Conservation (phyloP, 1,140 invertebrate species). For the Pectinophora gossypiella region DNA sequence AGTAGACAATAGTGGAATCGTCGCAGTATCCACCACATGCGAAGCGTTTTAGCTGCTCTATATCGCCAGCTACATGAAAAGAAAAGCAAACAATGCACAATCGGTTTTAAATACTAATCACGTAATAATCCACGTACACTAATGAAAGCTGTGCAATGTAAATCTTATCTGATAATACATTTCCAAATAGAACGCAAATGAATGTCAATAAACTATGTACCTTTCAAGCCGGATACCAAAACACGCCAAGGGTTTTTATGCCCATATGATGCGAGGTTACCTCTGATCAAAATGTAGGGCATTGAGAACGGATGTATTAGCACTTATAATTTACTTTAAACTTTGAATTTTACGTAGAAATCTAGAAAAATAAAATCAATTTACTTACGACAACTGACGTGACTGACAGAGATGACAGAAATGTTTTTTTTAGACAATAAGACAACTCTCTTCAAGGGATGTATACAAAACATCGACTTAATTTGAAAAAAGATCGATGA, state of each 20-base stretch:
- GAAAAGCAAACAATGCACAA: not conserved
- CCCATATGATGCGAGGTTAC: constrained; percentile 89
- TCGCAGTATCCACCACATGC: constrained; percentile 88
- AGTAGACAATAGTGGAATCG: constrained; percentile 87
- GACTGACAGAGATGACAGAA: not conserved
- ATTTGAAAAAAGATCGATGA: too few species aligned
- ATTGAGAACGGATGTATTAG: constrained; percentile 75
- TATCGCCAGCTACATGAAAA: constrained; percentile 80
- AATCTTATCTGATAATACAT: constrained; percentile 19
- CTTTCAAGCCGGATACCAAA: constrained; percentile 88
- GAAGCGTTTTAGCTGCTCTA: constrained; percentile 86
- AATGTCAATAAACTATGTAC: constrained; percentile 51
- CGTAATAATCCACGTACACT: not conserved
- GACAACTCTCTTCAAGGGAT: too few species aligned
- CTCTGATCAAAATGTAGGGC: constrained; percentile 91
- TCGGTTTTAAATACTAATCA: not conserved
- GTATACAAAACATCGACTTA: too few species aligned
- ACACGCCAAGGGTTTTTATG: constrained; percentile 90
- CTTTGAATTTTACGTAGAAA: not conserved
- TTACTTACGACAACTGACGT: constrained; percentile 1
- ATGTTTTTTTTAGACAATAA: too few species aligned
- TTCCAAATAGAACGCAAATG: constrained; percentile 30
- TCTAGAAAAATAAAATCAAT: constrained; percentile 2
- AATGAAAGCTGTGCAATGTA: constrained; percentile 13
- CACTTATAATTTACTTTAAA: not conserved